Percentiles rank a stretch among this genome's conserved stretches.
phyloP scores from a whole-genome alignment of 2,113 vertebrate species.

The Nesoenas mayeri region DNA sequence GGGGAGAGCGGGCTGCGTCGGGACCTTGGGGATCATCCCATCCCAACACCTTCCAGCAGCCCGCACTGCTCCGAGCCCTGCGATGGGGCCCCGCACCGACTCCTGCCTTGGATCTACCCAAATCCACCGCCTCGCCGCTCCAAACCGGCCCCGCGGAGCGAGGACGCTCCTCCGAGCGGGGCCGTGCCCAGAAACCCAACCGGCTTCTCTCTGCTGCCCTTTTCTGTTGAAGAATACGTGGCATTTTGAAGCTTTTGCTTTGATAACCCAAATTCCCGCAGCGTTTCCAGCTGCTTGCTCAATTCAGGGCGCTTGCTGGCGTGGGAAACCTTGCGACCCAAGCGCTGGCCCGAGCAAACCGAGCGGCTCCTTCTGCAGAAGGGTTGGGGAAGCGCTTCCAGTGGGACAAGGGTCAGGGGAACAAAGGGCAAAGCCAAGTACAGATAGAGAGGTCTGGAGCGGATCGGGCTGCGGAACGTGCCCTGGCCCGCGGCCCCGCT shows the following conservation, averaged over 20 bases:
- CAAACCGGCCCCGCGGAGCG: background rate
- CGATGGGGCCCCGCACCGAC: no score
- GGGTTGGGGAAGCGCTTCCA: background rate
- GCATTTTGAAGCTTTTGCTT: background rate
- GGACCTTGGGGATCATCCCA: no score
- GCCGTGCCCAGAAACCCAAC: background rate
- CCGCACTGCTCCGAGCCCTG: no score
- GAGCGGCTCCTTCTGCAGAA: background rate
- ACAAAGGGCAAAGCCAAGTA: background rate
- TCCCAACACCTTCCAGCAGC: no score
- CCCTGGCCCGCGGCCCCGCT: background rate
- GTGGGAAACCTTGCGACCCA: background rate
- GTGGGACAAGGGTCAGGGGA: background rate
- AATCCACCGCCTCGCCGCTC: no score
- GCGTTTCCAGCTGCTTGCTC: accelerated
- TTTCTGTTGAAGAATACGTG: background rate
- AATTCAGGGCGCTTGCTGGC: background rate
- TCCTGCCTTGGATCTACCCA: no score
- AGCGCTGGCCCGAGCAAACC: background rate
- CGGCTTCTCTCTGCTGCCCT: accelerated
- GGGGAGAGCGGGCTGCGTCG: background rate
- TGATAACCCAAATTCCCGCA: accelerated
- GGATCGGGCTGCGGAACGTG: background rate
- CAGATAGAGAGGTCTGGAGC: background rate
- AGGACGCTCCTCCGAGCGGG: background rate